Base-by-base conservation (phyloP, 2,888 invertebrate genomes). In the Bruchidius siliquastri region DNA sequence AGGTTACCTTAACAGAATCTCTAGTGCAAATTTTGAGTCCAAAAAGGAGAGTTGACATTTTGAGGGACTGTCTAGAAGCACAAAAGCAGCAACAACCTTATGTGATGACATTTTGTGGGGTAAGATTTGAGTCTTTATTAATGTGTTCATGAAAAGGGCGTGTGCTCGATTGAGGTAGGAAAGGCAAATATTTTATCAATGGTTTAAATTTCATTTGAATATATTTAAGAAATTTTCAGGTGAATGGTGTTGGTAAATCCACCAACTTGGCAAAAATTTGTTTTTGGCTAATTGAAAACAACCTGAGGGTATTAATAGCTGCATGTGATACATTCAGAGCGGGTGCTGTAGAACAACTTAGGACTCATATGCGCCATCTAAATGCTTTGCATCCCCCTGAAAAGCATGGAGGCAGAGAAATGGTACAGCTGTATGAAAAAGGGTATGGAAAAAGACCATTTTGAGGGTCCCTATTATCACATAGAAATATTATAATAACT, bases 241-340 rank as follows among this genome's bases (percentile, higher is more conserved):
- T 86, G 3, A 99, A 99, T 87, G 99, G 99, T 20, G 99, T 99
- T 0, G 99, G 99, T 72, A 99, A 99, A 84, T 98, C 98, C 0
- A 99, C 99, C 0, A 99, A 99, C 88, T 88, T 99, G 72, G 99
- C 99, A 0, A 99, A 99, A 91, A 98, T 99, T 80, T 97, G 98
- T 82, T 99, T 99, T 88, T 99, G 99, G 99, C 88, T 99, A 81
- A 96, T 99, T 77, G 99, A 99, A 88, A 99, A 99, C 87, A 94
- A 96, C 81, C 91, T 97, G 85, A 92, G 94, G 66, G 99, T 99
- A 66, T 88, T 99, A 83, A 98, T 99, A 77, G 99, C 99, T 8
- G 99, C 99, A 21, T 99, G 99, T 85, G 99, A 99, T 88, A 99
- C 99, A 68, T 99, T 99, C 90, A 91, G 99, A 81, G 99, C 99